Conservation (phyloP, 2,888 invertebrate genomes). For the Hymenopus coronatus region DNA sequence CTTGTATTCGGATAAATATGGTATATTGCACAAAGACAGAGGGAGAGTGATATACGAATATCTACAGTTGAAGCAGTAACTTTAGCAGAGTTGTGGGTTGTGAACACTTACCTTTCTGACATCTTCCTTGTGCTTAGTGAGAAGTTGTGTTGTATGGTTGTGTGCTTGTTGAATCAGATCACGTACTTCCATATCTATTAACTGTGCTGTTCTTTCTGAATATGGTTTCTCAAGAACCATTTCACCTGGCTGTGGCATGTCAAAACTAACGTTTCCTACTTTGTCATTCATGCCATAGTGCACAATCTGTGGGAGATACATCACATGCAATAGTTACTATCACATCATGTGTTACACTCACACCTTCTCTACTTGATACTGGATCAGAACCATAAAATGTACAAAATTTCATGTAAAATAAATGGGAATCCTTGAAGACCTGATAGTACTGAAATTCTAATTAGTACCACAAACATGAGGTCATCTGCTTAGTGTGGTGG, state of each 20-base stretch:
- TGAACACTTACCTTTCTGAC: constrained; percentile 67
- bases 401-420: too few species aligned
- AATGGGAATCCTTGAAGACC: too few species aligned
- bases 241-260: constrained; percentile 90
- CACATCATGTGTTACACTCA: neutral
- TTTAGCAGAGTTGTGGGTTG: too few species aligned
- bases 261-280: constrained; percentile 95
- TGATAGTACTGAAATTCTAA: too few species aligned
- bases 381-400: too few species aligned
- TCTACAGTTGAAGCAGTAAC: too few species aligned
- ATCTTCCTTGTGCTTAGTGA: constrained; percentile 76
- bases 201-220: constrained; percentile 93
- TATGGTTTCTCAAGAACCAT: constrained; percentile 94
- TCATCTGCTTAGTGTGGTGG: too few species aligned
- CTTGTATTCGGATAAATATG: too few species aligned
- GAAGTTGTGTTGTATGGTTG: constrained; percentile 70
- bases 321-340: constrained; percentile 21
- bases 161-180: constrained; percentile 75
- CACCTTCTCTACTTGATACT: too few species aligned
- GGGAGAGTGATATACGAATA: too few species aligned
- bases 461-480: too few species aligned
- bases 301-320: constrained; percentile 61
- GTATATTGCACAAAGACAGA: too few species aligned
- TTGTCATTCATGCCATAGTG: constrained; percentile 98
- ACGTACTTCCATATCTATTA: constrained; percentile 92